Base-by-base conservation (phyloP, 2,888 invertebrate genomes). In the Zele albiditarsus region DNA sequence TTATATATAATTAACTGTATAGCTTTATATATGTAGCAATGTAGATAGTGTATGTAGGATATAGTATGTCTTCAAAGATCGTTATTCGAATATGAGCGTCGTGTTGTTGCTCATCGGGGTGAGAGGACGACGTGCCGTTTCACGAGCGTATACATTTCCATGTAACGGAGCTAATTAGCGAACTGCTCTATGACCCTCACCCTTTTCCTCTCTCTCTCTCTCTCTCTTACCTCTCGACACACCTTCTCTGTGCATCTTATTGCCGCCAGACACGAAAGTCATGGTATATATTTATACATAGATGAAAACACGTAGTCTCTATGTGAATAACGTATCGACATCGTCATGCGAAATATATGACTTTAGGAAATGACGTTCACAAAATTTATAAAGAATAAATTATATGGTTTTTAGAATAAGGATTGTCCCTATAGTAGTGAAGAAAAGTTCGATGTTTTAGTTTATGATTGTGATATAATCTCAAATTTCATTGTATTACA, bases 81-180 rank as follows among this genome's bases (percentile, higher is more conserved):
- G 60, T 68, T 74, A 74, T 68, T 62, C 25, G 68, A 66, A 74
- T 53, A 20, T 58, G 66, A 74, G 31, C 49, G 27, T 16, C 60
- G 62, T 67, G 28, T 53, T 42, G 31, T 60, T 46, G 10, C 46
- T 46, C 20, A 49, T 16, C 33, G 38, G 60, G 63, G 71, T 66
- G 68, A 66, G 73, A 72, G 53, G 72, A 74, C 46, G 74, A 78
- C 73, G 71, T 75, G 78, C 75, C 75, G 77, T 78, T 78, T 77
- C 74, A 53, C 73, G 71, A 75, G 74, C 75, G 74, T 72, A 38
- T 38, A 73, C 77, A 78, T 77, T 80, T 80, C 73, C 79, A 76
- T 79, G 79, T 80, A 78, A 80, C 80, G 80, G 80, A 80, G 79
- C 77, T 80, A 80, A 80, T 80, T 80, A 80, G 80, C 76, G 76